Percentiles rank a stretch among this genome's conserved stretches.
Evolutionary conservation across 2,797 vertebrate species (phyloP).

Genomic region (Alosa sapidissima): DNA sequence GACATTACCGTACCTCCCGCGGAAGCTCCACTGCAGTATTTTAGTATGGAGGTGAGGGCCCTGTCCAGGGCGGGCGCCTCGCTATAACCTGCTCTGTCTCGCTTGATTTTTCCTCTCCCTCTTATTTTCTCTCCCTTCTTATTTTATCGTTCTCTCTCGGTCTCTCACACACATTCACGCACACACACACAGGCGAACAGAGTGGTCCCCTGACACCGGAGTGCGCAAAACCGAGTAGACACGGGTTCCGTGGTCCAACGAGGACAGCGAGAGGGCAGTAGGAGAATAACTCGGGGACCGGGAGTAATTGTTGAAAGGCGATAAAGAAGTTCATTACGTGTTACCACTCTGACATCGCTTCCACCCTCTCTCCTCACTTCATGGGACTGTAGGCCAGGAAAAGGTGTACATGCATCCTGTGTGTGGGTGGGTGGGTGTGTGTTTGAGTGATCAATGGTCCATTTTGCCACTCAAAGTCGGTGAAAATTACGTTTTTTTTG

Average conservation of each 20-base stretch:
- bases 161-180: constrained; percentile 12
- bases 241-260: neutral
- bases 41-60: constrained; percentile 70
- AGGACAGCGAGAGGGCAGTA: constrained; percentile 14
- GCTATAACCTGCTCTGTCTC: constrained; percentile 3
- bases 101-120: neutral
- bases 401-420: neutral
- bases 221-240: constrained; percentile 19
- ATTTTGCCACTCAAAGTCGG: neutral
- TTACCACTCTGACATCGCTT: neutral
- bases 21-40: constrained; percentile 81
- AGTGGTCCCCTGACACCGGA: constrained; percentile 11
- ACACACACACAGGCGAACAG: neutral
- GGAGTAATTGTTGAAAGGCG: constrained; percentile 4
- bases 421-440: neutral
- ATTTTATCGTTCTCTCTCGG: constrained; percentile 6
- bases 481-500: neutral
- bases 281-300: neutral
- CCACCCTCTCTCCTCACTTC: neutral
- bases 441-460: neutral
- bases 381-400: constrained; percentile 2
- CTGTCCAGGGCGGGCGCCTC: constrained; percentile 32
- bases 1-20: constrained; percentile 39
- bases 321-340: constrained; percentile 12
- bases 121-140: neutral